phyloP scores from a whole-genome alignment of 2,888 invertebrate species.

The Orthosia incerta region DNA sequence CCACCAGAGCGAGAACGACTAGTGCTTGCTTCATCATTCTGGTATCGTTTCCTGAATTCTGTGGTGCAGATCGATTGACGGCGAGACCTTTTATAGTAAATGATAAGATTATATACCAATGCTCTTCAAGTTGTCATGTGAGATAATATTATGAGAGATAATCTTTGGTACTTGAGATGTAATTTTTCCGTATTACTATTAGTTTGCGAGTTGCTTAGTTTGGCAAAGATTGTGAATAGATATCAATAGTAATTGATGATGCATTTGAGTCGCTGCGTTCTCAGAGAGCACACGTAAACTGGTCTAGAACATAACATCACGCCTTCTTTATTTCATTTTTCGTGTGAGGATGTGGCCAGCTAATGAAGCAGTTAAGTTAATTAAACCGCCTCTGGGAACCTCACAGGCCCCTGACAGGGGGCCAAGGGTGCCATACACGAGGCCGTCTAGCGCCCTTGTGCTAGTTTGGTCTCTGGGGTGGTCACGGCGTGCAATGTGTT shows the following conservation, averaged over 20 bases:
- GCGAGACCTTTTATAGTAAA: constrained; percentile 68
- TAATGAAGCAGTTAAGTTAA: too few relatives aligned
- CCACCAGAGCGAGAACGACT: constrained; percentile 72
- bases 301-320: too few relatives aligned
- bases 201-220: constrained; percentile 5
- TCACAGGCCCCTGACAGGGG: too few relatives aligned
- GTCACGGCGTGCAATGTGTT: too few relatives aligned
- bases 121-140: constrained; percentile 48
- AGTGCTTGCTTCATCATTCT: constrained; percentile 77
- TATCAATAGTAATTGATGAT: background rate
- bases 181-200: constrained; percentile 12
- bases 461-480: too few relatives aligned
- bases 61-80: constrained; percentile 41
- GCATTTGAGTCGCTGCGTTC: too few relatives aligned
- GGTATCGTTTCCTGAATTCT: constrained; percentile 61
- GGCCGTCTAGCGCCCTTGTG: too few relatives aligned
- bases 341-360: too few relatives aligned
- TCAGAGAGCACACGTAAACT: too few relatives aligned
- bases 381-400: too few relatives aligned
- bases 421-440: too few relatives aligned
- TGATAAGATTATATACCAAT: constrained; percentile 54
- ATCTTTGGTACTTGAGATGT: constrained; percentile 42
- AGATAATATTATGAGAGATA: constrained; percentile 19
- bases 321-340: too few relatives aligned
- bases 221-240: background rate